Conservation (phyloP, 2,888 invertebrate species). For the Hypercompe scribonia region DNA sequence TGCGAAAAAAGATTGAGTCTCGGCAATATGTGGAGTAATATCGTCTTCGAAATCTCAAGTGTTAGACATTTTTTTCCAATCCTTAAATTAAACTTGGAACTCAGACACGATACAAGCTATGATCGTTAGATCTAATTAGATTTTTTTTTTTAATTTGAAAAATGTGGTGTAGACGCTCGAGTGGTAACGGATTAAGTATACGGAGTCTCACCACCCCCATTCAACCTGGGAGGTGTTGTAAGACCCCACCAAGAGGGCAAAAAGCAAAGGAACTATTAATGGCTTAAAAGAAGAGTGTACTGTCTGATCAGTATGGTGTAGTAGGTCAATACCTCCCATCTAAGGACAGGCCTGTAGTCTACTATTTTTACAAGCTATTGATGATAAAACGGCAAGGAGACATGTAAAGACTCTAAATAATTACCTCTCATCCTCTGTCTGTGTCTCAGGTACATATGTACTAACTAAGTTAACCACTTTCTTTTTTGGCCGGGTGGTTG, state of each 20-base stretch:
- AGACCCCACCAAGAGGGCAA: not conserved
- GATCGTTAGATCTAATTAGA: not conserved
- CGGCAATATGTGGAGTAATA: not conserved
- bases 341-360: too few species aligned
- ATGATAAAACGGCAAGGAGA: too few species aligned
- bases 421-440: conserved; percentile 76
- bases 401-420: conserved; percentile 6
- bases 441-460: conserved; percentile 77
- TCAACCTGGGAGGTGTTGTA: not conserved
- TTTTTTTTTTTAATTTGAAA: not conserved
- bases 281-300: too few species aligned
- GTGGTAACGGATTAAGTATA: not conserved
- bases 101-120: not conserved
- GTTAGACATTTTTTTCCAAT: not conserved
- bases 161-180: not conserved
- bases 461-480: conserved; percentile 73
- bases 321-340: too few species aligned
- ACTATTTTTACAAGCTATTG: too few species aligned
- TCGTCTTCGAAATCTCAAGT: not conserved
- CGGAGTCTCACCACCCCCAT: not conserved
- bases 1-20: not conserved
- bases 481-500: conserved; percentile 62
- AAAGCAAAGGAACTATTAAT: not conserved
- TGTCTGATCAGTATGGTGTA: too few species aligned
- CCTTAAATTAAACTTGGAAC: not conserved